Conservation (phyloP, 1,140 invertebrate species). For the Branchinecta lynchi region DNA sequence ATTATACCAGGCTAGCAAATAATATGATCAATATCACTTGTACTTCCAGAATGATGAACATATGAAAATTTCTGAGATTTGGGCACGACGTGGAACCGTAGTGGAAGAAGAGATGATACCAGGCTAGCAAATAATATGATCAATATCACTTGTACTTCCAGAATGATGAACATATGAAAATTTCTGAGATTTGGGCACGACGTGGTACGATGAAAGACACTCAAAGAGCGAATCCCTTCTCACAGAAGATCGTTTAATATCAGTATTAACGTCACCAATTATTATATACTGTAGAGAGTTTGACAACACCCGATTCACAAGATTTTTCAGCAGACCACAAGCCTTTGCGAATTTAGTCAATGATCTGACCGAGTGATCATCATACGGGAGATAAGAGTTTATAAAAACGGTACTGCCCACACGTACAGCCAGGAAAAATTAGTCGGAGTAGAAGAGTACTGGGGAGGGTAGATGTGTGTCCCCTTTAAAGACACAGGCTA, state of each 20-base stretch:
- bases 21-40: too few species aligned
- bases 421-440: too few species aligned
- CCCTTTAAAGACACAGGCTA: conserved; percentile 8
- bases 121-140: conserved; percentile 3
- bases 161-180: conserved; percentile 10
- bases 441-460: too few species aligned
- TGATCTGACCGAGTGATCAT: too few species aligned
- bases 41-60: too few species aligned
- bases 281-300: neutral
- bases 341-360: too few species aligned
- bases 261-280: neutral
- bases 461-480: too few species aligned
- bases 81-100: neutral
- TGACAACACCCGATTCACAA: too few species aligned
- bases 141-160: too few species aligned
- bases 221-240: conserved; percentile 6
- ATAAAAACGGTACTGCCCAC: too few species aligned
- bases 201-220: conserved; percentile 1
- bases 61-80: conserved; percentile 7
- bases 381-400: too few species aligned
- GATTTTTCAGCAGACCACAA: too few species aligned
- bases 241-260: conserved; percentile 6
- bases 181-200: conserved; percentile 6
- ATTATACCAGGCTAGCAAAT: conserved; percentile 1
- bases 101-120: conserved; percentile 5